Conservation (phyloP, 64 coral and sea anemone genomes). For the Pocillopora damicornis region DNA sequence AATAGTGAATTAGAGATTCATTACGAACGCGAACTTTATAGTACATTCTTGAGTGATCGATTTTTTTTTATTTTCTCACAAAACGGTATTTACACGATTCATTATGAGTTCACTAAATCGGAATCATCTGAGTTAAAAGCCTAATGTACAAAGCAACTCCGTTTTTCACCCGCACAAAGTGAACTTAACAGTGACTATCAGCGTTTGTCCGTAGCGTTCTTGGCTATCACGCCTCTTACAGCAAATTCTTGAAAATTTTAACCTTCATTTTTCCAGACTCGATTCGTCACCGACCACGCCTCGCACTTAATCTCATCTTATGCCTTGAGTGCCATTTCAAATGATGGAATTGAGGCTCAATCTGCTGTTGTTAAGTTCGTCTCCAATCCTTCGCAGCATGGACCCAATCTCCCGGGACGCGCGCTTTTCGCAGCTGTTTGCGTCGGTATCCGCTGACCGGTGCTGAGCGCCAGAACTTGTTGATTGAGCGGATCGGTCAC, state of each 20-base stretch:
- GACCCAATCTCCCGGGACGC: conserved; percentile 73
- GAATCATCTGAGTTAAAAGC: too few species aligned
- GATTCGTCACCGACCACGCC: background rate
- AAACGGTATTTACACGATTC: too few species aligned
- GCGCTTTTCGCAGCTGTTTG: conserved; percentile 41
- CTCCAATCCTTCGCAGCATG: conserved; percentile 77
- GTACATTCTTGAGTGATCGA: too few species aligned
- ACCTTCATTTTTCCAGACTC: background rate
- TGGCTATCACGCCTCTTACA: too few species aligned
- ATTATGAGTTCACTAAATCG: too few species aligned
- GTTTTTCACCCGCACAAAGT: too few species aligned
- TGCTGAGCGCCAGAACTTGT: conserved; percentile 11
- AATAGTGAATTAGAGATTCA: too few species aligned
- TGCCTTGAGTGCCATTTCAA: background rate
- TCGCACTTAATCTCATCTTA: background rate
- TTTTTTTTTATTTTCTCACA: too few species aligned
- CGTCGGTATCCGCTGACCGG: conserved; percentile 36
- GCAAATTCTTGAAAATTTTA: background rate
- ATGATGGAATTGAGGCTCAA: conserved; percentile 53
- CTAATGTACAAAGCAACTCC: too few species aligned
- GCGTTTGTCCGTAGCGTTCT: too few species aligned
- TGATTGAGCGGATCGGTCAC: conserved; percentile 46
- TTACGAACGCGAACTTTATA: too few species aligned
- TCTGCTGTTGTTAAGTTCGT: conserved; percentile 84
- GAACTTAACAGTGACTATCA: too few species aligned